A percentile compares a stretch with the other conserved stretches of the same genome.
Evolutionary conservation across 2,888 invertebrate species (phyloP).

Genomic region (Drosophila meridionalis): DNA sequence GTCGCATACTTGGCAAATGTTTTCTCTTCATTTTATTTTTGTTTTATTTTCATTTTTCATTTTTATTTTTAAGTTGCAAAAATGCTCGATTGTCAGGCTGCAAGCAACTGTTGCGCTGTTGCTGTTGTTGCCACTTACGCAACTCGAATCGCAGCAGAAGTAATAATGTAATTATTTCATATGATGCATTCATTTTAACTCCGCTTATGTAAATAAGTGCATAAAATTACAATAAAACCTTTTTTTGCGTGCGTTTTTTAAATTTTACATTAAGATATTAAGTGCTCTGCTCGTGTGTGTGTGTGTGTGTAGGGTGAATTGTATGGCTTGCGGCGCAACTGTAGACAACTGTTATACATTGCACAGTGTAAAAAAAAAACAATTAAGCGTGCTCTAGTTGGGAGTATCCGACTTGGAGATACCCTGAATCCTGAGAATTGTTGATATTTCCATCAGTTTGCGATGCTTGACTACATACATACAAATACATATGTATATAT

Average conservation of each 20-base stretch:
- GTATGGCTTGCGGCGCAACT: constrained; percentile 19
- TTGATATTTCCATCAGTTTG: too few relatives aligned
- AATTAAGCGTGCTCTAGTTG: background rate
- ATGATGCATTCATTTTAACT: constrained; percentile 70
- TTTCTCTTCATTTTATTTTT: constrained; percentile 5
- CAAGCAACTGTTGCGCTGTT: background rate
- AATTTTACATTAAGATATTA: constrained; percentile 63
- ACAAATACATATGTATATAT: background rate
- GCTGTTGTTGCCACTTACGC: constrained; percentile 11
- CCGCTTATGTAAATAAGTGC: constrained; percentile 73
- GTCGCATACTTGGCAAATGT: constrained; percentile 36
- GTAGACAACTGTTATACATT: constrained; percentile 32
- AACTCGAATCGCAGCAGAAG: constrained; percentile 46
- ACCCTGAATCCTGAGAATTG: background rate
- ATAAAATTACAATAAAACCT: constrained; percentile 69
- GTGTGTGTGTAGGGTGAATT: constrained; percentile 5
- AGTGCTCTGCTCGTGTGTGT: constrained; percentile 21
- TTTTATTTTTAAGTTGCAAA: constrained; percentile 3
- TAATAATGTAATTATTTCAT: constrained; percentile 71
- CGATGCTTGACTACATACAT: background rate
- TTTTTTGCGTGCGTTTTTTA: constrained; percentile 10
- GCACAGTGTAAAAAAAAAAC: constrained; percentile 19
- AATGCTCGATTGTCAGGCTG: background rate
- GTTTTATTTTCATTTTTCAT: constrained; percentile 2
- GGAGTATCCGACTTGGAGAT: background rate